Conservation (phyloP, 2,797 vertebrate genomes). For the Rhinatrema bivittatum region DNA sequence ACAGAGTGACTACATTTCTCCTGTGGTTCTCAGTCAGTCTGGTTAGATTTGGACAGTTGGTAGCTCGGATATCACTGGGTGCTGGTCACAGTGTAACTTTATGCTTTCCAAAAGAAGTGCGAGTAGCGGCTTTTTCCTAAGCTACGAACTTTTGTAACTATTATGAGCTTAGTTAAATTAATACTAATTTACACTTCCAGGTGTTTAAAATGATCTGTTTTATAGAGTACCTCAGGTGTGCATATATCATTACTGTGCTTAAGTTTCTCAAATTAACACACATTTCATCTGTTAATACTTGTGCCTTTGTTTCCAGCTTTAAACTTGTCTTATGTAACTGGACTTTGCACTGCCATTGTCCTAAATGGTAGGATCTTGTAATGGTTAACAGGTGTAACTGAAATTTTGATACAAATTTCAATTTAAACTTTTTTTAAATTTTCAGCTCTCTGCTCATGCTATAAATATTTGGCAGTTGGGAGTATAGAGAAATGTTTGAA, state of each 20-base stretch:
- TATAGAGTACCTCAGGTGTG: slow-evolving; percentile 28
- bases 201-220: slow-evolving; percentile 25
- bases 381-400: slow-evolving; percentile 7
- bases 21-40: slow-evolving; percentile 21
- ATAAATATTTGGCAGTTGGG: slow-evolving; percentile 24
- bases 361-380: slow-evolving; percentile 23
- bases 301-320: slow-evolving; percentile 49
- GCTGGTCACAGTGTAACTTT: slow-evolving; percentile 37
- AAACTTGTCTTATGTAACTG: slow-evolving; percentile 32
- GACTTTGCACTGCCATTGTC: slow-evolving; percentile 43
- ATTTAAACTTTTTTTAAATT: slow-evolving; percentile 28
- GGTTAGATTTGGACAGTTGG: no score
- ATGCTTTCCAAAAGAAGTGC: slow-evolving; percentile 29
- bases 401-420: no score
- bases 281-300: slow-evolving; percentile 32
- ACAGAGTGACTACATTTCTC: slow-evolving; percentile 17
- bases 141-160: slow-evolving; percentile 22
- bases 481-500: slow-evolving; percentile 23
- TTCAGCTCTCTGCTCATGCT: slow-evolving; percentile 37
- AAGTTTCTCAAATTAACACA: slow-evolving; percentile 14
- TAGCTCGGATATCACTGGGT: no score
- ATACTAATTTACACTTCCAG: slow-evolving; percentile 30
- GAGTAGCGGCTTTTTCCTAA: slow-evolving; percentile 27
- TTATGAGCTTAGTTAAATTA: slow-evolving; percentile 28
- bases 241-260: slow-evolving; percentile 40